Percentiles rank a stretch among this genome's conserved stretches.
Evolutionary conservation across 1,140 invertebrate genomes (phyloP).

Genomic region (Drosophila orena): DNA sequence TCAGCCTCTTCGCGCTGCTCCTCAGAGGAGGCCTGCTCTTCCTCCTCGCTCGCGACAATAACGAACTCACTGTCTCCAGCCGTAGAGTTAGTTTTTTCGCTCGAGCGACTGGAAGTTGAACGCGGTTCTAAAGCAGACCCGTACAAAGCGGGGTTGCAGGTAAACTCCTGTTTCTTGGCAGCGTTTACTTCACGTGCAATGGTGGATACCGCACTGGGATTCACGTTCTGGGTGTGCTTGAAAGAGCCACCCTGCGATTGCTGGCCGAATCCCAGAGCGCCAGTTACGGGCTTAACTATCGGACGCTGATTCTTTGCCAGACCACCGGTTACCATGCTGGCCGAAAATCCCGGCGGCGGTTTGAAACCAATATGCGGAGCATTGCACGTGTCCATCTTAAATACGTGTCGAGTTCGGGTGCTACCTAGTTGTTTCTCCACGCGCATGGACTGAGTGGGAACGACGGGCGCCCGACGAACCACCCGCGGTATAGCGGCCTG

Average conservation of each 20-base stretch:
- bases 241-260: background rate
- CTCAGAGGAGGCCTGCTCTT: background rate
- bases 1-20: conserved; percentile 4
- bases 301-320: conserved; percentile 1
- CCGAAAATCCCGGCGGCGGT: background rate
- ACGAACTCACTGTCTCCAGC: background rate
- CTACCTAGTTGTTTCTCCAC: conserved; percentile 50
- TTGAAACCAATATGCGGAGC: conserved; percentile 54
- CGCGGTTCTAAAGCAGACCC: background rate
- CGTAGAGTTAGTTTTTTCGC: background rate
- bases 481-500: background rate
- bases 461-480: conserved; percentile 29
- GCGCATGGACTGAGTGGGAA: conserved; percentile 53
- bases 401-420: conserved; percentile 27
- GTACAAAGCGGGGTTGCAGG: conserved; percentile 19
- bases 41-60: background rate
- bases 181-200: conserved; percentile 50
- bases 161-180: conserved; percentile 19
- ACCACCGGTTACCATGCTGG: background rate
- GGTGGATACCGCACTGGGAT: conserved; percentile 50
- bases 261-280: conserved; percentile 30
- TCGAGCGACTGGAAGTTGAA: background rate
- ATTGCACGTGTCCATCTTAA: conserved; percentile 54
- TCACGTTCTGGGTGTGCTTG: conserved; percentile 21
- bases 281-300: background rate